phyloP scores from a whole-genome alignment of 2,888 invertebrate genomes.

The Noctua fimbriata region DNA sequence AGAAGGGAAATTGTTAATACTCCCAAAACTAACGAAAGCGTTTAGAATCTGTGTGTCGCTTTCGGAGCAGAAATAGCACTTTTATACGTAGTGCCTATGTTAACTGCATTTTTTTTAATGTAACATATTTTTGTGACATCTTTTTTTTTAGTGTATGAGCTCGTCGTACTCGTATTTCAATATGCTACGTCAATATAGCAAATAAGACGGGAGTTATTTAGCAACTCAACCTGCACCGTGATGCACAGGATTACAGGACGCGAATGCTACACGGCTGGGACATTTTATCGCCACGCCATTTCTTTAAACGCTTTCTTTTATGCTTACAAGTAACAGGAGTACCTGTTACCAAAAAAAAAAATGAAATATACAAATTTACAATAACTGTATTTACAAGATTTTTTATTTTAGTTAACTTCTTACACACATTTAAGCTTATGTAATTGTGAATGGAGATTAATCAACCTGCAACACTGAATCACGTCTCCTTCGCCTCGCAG shows the following conservation, averaged over 20 bases:
- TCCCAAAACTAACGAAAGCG: not conserved
- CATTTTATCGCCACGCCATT: not conserved
- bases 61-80: not conserved
- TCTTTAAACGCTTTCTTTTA: not conserved
- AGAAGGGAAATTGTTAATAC: not conserved
- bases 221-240: not conserved
- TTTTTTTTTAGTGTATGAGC: slow-evolving; percentile 79
- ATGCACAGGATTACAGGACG: not conserved
- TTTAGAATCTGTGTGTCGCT: not conserved
- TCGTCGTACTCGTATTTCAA: slow-evolving; percentile 83
- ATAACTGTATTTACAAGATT: not conserved
- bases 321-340: not conserved
- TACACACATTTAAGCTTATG: not conserved
- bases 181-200: slow-evolving; percentile 79
- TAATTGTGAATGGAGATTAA: not conserved
- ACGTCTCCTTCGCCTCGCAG: not conserved
- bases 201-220: slow-evolving; percentile 11
- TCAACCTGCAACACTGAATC: not conserved
- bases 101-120: not conserved
- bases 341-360: not conserved
- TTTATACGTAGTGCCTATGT: not conserved
- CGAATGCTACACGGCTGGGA: not conserved
- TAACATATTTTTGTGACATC: not conserved
- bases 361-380: not conserved
- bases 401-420: slow-evolving; percentile 10